Base-by-base conservation (phyloP, 2,888 invertebrate species). In the Troilus luridus region DNA sequence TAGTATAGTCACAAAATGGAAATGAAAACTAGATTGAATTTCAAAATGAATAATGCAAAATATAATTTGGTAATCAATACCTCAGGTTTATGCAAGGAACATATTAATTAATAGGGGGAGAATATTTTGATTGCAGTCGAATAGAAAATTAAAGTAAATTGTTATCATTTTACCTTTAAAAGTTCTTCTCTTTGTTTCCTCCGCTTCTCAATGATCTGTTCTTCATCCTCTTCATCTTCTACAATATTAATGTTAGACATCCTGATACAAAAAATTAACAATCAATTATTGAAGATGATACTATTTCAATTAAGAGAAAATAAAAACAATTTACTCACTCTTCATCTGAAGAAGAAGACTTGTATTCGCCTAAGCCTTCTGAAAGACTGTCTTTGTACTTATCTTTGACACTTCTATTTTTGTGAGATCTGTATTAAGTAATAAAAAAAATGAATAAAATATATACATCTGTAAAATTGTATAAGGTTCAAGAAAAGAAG, bases 221-320 rank as follows among this genome's bases (percentile, higher is more conserved):
- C 98, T 93, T 99, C 99, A 93, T 98, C 98, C 94, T 98, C 98
- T 92, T 98, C 98, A 92, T 98, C 98, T 92, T 97, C 96, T 88
- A 96, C 96, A 27, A 97, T 95, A 93, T 97, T 96, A 91, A 98
- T 96, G 93, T 97, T 96, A 41, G 93, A 93, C 59, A 94, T 92
- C 62, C 94, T 94, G 92, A 8, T 17, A 67, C 7, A 89, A 67
- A 89, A 11, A 41, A 21, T 54, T 89, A 41, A 8, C 21, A 59
- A n/a, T 67, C 24, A 41, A 41, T 89, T 62, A 89, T 5, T 56
- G 12, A 67, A 24, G 24, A 67, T 19, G 14, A 27, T 3, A 67
- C 67, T 24, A 67, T 14, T 2, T 14, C 7, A 24, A 85, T 85
- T 54, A 85, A 41, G 19, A 21, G 0, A 56, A n/a, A 21, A 21